Evolutionary conservation across 2,113 vertebrate species (phyloP), one percentile per base, ranked within the genome.

Genomic region (Hemichromis elongatus): DNA sequence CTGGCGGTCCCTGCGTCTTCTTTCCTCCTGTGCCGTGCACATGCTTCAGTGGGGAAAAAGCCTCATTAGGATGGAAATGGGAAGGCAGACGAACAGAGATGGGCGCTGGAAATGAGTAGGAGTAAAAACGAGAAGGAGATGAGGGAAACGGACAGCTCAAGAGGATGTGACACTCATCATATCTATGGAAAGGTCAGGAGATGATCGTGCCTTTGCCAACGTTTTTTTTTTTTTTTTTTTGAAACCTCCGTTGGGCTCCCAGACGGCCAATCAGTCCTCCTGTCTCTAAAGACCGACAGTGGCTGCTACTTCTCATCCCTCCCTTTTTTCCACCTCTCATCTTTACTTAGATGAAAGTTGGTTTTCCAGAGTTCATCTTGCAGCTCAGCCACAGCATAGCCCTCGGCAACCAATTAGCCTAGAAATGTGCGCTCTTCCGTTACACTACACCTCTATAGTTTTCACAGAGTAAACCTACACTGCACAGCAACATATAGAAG

Each of bases 181-280:
- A 63, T 82, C 33, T 42, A 56, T 26, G 75, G 68, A 92, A 93
- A 93, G 94, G 90, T 91, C 89, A 89, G 88, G 37, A 59, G 57
- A 82, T 83, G 89, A 93, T 88, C 88, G 84, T 80, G 78, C 55
- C 90, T 83, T 86, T 86, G 88, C 87, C 85, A 30, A 40, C 24
- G 1, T 84, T 81, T 90, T 80, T 37, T 80, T 11, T 77, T 13
- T 70, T 68, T 12, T 66, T 80, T 80, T 18, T 73, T 3, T n/a
- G 53, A 59, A 16, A 56, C 61, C 30, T 28, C 37, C 5, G 75
- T 80, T 4, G 54, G 55, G 21, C 79, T 81, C 40, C 68, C 47
- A 53, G 81, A 24, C 7, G 9, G n/a, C 57, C 59, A 55, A 77
- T 9, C 24, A 21, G n/a, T 40, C 75, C 40, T 50, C 28, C 21